phyloP scores from a whole-genome alignment of 1,140 invertebrate genomes.

The Asobara japonica region DNA sequence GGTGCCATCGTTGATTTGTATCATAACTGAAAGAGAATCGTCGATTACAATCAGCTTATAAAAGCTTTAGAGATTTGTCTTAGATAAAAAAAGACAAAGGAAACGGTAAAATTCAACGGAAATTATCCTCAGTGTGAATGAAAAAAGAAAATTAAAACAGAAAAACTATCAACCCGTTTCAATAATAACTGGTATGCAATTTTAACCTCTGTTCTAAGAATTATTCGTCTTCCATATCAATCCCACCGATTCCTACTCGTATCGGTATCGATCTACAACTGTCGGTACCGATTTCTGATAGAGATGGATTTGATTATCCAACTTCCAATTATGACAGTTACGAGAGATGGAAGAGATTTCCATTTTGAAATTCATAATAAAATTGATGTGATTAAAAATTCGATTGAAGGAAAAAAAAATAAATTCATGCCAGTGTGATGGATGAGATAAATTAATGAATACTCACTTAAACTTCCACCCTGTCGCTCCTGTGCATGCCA shows the following conservation, averaged over 20 bases:
- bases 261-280: not conserved
- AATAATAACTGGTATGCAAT: not conserved
- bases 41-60: not conserved
- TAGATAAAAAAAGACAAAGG: no score
- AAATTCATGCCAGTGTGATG: not conserved
- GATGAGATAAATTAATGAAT: not conserved
- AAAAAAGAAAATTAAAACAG: not conserved
- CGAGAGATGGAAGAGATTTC: not conserved
- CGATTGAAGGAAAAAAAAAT: not conserved
- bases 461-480: no score
- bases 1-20: no score
- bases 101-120: not conserved
- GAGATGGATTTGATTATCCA: not conserved
- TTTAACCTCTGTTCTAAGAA: not conserved
- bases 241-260: not conserved
- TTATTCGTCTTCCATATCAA: not conserved
- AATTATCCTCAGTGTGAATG: not conserved
- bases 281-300: not conserved
- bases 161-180: no score
- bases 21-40: not conserved
- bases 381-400: not conserved
- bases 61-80: no score
- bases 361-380: not conserved
- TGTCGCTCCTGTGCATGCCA: no score
- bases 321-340: not conserved